phyloP scores from a whole-genome alignment of 2,797 vertebrate genomes.

The Pseudopleuronectes americanus region DNA sequence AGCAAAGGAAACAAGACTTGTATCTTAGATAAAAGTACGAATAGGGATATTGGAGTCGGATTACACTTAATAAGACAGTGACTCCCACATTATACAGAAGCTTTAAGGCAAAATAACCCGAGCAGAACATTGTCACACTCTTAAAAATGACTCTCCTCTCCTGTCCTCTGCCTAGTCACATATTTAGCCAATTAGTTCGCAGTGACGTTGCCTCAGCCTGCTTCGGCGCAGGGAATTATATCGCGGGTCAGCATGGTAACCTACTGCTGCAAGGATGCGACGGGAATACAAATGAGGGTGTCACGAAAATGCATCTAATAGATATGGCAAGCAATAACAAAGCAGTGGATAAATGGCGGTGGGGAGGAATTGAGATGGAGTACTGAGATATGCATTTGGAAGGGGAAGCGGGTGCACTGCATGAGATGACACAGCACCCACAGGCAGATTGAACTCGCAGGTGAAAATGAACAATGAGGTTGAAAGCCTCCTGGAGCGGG shows the following conservation, averaged over 20 bases:
- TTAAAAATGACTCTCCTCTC: not conserved
- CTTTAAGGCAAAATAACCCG: constrained; percentile 6
- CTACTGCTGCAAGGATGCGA: constrained; percentile 43
- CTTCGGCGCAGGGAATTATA: constrained; percentile 34
- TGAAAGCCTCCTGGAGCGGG: not conserved
- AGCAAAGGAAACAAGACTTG: not conserved
- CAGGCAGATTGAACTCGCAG: constrained; percentile 8
- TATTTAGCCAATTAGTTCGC: constrained; percentile 46
- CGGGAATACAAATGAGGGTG: constrained; percentile 65
- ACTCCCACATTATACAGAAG: constrained; percentile 1
- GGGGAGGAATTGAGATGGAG: constrained; percentile 9
- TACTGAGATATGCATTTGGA: constrained; percentile 16
- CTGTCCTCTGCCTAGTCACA: constrained; percentile 12
- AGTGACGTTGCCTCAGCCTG: constrained; percentile 43
- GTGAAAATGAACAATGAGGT: constrained; percentile 21
- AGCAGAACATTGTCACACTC: constrained; percentile 13
- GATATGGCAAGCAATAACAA: constrained; percentile 14
- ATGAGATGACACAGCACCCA: not conserved
- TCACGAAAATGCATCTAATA: constrained; percentile 28
- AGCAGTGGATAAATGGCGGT: constrained; percentile 14
- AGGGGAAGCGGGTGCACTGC: not conserved
- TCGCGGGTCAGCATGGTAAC: constrained; percentile 50
- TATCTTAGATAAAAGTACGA: not conserved
- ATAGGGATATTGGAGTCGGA: constrained; percentile 6
- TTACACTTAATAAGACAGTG: constrained; percentile 1